phyloP scores from a whole-genome alignment of 2,888 invertebrate species.

The Perdita meconis region DNA sequence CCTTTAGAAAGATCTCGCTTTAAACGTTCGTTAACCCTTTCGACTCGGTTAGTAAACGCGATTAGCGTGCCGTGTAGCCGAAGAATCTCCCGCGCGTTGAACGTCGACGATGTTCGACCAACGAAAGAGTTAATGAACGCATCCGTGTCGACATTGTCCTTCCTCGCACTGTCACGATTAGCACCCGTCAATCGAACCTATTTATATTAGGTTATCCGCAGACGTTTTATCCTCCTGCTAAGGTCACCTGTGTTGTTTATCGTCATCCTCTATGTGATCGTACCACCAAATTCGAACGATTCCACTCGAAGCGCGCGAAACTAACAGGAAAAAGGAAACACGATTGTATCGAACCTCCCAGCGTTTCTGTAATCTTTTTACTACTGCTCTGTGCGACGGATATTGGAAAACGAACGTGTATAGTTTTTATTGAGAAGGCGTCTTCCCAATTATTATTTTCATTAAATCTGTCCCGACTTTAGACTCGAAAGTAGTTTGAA shows the following conservation, averaged over 20 bases:
- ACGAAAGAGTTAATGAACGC: slow-evolving; percentile 3
- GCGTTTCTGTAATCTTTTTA: slow-evolving; percentile 6
- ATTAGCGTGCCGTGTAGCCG: neutral
- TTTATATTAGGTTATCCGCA: slow-evolving; percentile 23
- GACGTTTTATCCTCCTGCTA: neutral
- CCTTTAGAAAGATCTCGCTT: slow-evolving; percentile 16
- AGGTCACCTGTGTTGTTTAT: slow-evolving; percentile 5
- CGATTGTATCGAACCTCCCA: neutral
- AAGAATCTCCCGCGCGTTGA: no score
- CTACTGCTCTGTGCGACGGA: neutral
- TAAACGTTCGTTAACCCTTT: slow-evolving; percentile 6
- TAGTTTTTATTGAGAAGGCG: slow-evolving; percentile 17
- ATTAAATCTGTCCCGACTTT: slow-evolving; percentile 18
- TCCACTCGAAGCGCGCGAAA: neutral
- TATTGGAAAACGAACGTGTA: slow-evolving; percentile 4
- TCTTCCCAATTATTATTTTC: slow-evolving; percentile 41
- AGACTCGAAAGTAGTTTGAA: neutral
- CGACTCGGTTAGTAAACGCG: neutral
- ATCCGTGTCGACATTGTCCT: slow-evolving; percentile 4
- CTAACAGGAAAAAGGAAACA: neutral
- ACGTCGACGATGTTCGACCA: neutral
- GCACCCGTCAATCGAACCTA: neutral
- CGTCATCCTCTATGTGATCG: slow-evolving; percentile 1
- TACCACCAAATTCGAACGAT: neutral
- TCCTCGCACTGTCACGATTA: slow-evolving; percentile 14